A percentile compares a stretch with the other conserved stretches of the same genome.
phyloP scores from a whole-genome alignment of 2,113 vertebrate species.

The Seriola quinqueradiata region DNA sequence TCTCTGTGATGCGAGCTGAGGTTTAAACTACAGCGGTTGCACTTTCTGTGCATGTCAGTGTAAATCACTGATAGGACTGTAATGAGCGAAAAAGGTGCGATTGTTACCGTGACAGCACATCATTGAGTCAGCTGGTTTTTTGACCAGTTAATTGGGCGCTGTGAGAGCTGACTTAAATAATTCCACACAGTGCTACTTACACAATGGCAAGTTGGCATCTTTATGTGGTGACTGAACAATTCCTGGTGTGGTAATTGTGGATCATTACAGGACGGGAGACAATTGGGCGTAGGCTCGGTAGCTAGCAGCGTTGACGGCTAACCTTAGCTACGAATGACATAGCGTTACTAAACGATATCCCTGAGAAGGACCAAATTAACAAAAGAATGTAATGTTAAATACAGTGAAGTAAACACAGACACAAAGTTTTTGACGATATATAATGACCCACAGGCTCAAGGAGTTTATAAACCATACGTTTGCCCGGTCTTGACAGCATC shows the following conservation, averaged over 20 bases:
- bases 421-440: background rate
- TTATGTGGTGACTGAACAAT: background rate
- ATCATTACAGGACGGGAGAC: background rate
- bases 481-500: slow-evolving; percentile 31
- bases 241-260: background rate
- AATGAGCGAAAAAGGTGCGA: background rate
- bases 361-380: background rate
- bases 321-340: slow-evolving; percentile 38
- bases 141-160: background rate
- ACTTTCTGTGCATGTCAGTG: background rate
- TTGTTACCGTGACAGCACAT: background rate
- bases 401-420: background rate
- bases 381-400: background rate
- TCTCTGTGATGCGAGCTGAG: background rate
- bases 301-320: slow-evolving; percentile 60
- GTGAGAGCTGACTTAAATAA: background rate
- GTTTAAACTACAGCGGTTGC: background rate
- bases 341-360: slow-evolving; percentile 18
- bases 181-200: background rate
- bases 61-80: background rate
- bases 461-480: background rate
- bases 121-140: background rate
- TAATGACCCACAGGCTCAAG: background rate
- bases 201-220: background rate
- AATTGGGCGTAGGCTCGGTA: slow-evolving; percentile 72